Base-by-base conservation (phyloP, 2,797 vertebrate species). In the Catamblyrhynchus diadema region DNA sequence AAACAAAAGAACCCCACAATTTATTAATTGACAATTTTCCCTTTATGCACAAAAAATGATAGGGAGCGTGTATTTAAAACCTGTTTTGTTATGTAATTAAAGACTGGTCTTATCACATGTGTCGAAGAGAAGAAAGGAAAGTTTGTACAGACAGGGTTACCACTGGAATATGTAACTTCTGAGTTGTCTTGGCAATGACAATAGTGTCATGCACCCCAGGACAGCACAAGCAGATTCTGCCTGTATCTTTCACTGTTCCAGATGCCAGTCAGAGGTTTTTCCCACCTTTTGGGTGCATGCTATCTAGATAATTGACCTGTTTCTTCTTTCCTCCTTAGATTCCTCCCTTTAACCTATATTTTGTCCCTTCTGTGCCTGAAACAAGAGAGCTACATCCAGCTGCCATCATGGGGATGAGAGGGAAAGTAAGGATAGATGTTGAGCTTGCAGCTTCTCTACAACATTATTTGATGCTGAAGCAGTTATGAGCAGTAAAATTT, bases 1-100 rank as follows among this genome's bases (percentile, higher is more conserved):
- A 32, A 81, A 57, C 10, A 33, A 18, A 28, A 27, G 1, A 14
- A 1, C 1, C 1, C 3, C 11, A 5, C 6, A 33, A 6, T 35
- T 45, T 57, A 37, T 35, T 70, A 14, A 54, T 47, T 53, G 30
- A 35, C 2, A 1, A 8, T 66, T 73, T 90, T 70, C 13, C 11
- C 39, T 61, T 80, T 33, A 37, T 24, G 8, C 8, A 10, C 11
- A 15, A 50, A 57, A 82, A 81, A 42, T 7, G 1, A 1, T 32
- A 27, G 35, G 12, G 14, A 61, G 6, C 6, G 48, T 47, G 44
- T 66, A 32, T 24, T 73, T 70, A 69, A 80, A 92, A 69, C 9
- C 28, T 69, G 1, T 65, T 48, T 50, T 14, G 12, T 44, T 83
- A 35, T 59, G 11, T 70, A 66, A 14, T 47, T 69, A 47, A 86